Percentiles rank a stretch among this genome's conserved stretches.
Evolutionary conservation across 1,140 invertebrate genomes (phyloP).

Genomic region (Procambarus virginalis): DNA sequence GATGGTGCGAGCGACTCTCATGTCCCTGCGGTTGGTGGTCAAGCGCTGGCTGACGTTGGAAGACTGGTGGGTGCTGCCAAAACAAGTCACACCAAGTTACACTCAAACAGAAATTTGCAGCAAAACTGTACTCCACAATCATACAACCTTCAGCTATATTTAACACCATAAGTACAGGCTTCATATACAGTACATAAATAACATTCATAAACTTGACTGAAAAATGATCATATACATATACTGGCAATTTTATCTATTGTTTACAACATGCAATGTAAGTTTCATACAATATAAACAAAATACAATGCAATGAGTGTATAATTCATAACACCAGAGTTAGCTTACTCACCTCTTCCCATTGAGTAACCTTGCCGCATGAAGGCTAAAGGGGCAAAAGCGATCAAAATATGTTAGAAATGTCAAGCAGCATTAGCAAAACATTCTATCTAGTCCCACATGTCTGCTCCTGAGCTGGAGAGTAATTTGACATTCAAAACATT

Average conservation of each 20-base stretch:
- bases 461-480: not conserved
- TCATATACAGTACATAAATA: not conserved
- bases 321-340: not conserved
- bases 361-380: slow-evolving; percentile 22
- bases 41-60: slow-evolving; percentile 57
- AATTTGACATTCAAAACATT: not conserved
- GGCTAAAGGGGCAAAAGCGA: slow-evolving; percentile 30
- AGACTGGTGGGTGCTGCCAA: slow-evolving; percentile 47
- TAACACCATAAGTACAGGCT: not conserved
- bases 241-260: no score
- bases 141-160: not conserved
- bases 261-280: no score
- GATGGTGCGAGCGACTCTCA: slow-evolving; percentile 61
- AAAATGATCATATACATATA: not conserved
- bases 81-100: not conserved
- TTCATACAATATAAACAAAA: not conserved
- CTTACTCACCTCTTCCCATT: slow-evolving; percentile 30
- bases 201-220: not conserved
- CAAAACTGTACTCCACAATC: not conserved
- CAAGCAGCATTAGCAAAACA: not conserved
- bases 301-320: not conserved
- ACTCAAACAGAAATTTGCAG: not conserved
- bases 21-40: slow-evolving; percentile 44
- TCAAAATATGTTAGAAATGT: not conserved
- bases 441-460: not conserved